phyloP scores from a whole-genome alignment of 2,888 invertebrate species.

The Timandra comae region DNA sequence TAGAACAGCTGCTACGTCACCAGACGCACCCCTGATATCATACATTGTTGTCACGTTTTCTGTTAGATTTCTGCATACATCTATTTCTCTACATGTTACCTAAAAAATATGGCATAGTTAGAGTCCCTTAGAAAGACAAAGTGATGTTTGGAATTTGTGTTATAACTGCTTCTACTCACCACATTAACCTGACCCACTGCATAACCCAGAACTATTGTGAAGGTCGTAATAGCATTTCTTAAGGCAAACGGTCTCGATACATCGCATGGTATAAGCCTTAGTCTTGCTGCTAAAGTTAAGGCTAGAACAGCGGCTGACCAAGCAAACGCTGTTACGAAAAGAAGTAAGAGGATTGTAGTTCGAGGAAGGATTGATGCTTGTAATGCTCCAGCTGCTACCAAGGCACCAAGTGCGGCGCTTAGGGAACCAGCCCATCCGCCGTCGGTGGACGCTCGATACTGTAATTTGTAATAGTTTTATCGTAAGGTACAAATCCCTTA shows the following conservation, averaged over 20 bases:
- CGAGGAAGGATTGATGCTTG: constrained; percentile 87
- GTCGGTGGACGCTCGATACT: constrained; percentile 92
- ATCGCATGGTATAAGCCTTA: constrained; percentile 91
- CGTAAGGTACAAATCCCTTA: neutral
- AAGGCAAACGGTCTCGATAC: constrained; percentile 89
- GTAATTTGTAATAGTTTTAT: no score
- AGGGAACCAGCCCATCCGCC: constrained; percentile 90
- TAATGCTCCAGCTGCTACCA: constrained; percentile 87
- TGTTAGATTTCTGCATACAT: constrained; percentile 58
- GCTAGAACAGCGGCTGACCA: constrained; percentile 93
- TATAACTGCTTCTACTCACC: constrained; percentile 78
- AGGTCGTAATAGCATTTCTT: constrained; percentile 89
- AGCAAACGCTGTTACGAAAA: constrained; percentile 92
- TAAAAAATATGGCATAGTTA: constrained; percentile 25
- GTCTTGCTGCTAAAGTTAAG: constrained; percentile 86
- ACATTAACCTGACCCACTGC: constrained; percentile 95
- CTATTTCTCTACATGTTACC: constrained; percentile 64
- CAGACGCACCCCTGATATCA: constrained; percentile 57
- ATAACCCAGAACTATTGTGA: constrained; percentile 90
- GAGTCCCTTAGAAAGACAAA: neutral
- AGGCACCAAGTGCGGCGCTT: constrained; percentile 84
- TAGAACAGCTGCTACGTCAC: constrained; percentile 44
- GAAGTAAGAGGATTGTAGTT: constrained; percentile 87
- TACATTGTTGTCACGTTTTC: constrained; percentile 70
- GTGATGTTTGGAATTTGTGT: no score